These are phyloP conservation scores for Anthopleura sola DNA, from an alignment of 64 coral and sea anemone species.

Conservation along the genomic window DNA sequence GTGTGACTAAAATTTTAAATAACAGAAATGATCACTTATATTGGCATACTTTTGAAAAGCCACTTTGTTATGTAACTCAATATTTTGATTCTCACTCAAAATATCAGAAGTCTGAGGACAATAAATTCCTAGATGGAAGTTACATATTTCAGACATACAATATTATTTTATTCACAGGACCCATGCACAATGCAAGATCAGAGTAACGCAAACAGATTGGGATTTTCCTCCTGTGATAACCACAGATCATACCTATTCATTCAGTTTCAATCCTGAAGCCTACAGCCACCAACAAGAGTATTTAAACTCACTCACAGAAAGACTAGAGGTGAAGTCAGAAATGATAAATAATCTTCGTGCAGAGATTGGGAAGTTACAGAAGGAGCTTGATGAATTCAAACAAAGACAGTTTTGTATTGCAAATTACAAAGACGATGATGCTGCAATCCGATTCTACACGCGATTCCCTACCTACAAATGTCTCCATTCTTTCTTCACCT, in stretches of 20 bases:
- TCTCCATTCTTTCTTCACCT: constrained; percentile 13
- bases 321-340: constrained; percentile 6
- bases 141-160: background rate
- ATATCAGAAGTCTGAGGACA: background rate
- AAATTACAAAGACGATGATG: constrained; percentile 21
- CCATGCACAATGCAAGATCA: background rate
- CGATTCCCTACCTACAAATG: constrained; percentile 22
- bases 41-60: background rate
- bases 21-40: background rate
- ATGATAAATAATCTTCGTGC: background rate
- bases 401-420: background rate
- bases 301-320: background rate
- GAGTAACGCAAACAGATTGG: constrained; percentile 3
- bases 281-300: background rate
- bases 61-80: background rate
- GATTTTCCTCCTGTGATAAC: background rate
- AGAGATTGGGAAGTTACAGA: constrained; percentile 3
- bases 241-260: constrained; percentile 1
- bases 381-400: constrained; percentile 9
- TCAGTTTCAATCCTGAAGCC: background rate
- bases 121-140: background rate
- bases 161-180: background rate
- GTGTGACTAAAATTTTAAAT: too few relatives aligned
- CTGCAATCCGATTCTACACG: constrained; percentile 39
- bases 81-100: background rate